Evolutionary conservation across 2,888 invertebrate species (phyloP), one percentile per base, ranked within the genome.

Genomic region (Andrena praecox): DNA sequence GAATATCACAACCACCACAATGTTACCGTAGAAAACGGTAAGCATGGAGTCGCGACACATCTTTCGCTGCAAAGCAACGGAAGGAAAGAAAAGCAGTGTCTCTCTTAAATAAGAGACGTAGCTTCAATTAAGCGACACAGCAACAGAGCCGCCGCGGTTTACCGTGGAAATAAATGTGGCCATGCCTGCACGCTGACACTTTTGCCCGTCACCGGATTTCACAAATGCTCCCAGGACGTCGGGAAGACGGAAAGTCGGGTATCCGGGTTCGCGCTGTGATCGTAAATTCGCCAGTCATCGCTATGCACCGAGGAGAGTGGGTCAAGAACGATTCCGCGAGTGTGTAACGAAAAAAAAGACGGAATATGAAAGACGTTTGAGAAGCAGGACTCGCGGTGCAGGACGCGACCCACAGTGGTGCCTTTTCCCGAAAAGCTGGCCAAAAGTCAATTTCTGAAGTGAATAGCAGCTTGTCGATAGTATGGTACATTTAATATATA

Each of bases 251-350:
- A 69, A 72, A 68, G 42, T 50, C 64, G 64, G 33, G 63, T 73
- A 80, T 85, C 85, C 80, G 80, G 75, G 70, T 84, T n/a, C 70
- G 33, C 69, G 76, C 12, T 42, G 62, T 59, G 67, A 78, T 78
- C 85, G 67, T 81, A 85, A 82, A 82, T 82, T 79, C 70, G 60
- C 66, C 73, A 83, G 66, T 7, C 77, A 62, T 85, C 75, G 77
- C 66, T 76, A 68, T 66, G 75, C 62, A 73, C 59, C 69, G 66
- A 35, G 64, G 73, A 84, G 84, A 85, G 82, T 82, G 77, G 85
- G 85, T 85, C 80, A 83, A 83, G 80, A 78, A 77, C 71, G 42
- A 81, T 73, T 76, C 72, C 62, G 63, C 70, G 63, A 54, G 66
- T 73, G 66, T 73, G 69, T 71, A 62, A 69, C 75, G 77, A 72